Evolutionary conservation across 2,797 vertebrate species (phyloP), one percentile per base, ranked within the genome.

Genomic region (Melanotaenia pygmaea): DNA sequence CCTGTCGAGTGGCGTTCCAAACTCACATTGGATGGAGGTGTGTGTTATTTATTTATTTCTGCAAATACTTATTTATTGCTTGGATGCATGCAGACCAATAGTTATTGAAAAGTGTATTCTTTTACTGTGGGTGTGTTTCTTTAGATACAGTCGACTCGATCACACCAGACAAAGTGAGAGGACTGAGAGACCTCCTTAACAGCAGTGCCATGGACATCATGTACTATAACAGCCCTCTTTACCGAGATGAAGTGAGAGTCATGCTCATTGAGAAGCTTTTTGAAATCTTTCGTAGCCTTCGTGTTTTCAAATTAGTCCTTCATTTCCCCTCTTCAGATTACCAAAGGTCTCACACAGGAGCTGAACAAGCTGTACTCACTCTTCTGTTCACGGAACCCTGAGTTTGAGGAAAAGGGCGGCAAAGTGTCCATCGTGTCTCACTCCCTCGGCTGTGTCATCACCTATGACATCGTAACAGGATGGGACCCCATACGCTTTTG

Each of bases 131-230:
- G 16, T 80, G 43, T 83, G 60, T 71, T 45, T 14, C 64, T 78
- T n/a, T 83, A 99, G 98, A 99, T 85, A 99, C 97, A 0, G 98
- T 99, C 43, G 98, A 99, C 88, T 97, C 97, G 20, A 99, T 99
- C 84, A 99, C 98, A 13, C 98, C 97, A 16, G 98, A 99, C 83
- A 99, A 99, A 89, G 96, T 99, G 26, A 94, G 98, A 79, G 97
- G 98, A 26, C 92, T 99, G 47, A 93, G 98, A 88, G 98, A 99
- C 60, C 96, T 99, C 86, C 94, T 99, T 67, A 99, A 99, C 95
- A 99, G 98, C 93, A 99, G 98, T 11, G 98, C 98, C 3, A 99
- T 99, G 98, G 98, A 99, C 89, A 99, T 99, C 91, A 99, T 99
- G 98, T 99, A 99, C 88, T 99, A 99, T 70, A 99, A 98, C 58